A percentile compares a stretch with the other conserved stretches of the same genome.
These are phyloP conservation scores for Ernsta delagoae DNA, from an alignment of 2,888 invertebrate species.

Conservation along the genomic window DNA sequence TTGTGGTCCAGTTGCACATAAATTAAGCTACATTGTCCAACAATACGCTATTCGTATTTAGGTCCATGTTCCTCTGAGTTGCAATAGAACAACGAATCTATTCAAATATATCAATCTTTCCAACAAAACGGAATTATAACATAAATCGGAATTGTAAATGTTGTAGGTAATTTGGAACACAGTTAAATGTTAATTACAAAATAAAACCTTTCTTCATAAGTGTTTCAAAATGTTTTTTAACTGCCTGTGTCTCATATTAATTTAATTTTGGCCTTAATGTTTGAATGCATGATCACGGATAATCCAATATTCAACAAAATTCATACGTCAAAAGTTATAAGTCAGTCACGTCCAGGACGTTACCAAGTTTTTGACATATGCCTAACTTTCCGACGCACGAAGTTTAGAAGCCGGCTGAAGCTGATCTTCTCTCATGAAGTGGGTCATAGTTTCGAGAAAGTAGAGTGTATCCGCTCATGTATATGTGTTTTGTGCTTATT, in stretches of 20 bases:
- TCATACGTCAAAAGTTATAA: conserved; percentile 6
- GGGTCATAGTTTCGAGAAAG: conserved; percentile 12
- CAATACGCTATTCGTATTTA: conserved; percentile 1
- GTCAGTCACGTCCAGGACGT: conserved; percentile 18
- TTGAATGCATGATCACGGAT: neutral
- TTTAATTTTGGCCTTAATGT: no score
- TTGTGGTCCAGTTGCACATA: conserved; percentile 44
- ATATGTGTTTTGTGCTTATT: neutral
- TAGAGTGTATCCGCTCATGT: neutral
- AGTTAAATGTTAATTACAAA: no score
- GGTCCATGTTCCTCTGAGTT: neutral
- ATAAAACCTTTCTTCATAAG: no score
- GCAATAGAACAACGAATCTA: neutral
- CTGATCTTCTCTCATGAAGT: conserved; percentile 12
- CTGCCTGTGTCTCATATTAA: no score
- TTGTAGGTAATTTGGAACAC: no score
- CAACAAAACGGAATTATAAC: neutral
- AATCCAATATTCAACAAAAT: neutral
- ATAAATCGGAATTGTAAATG: no score
- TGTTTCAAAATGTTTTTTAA: no score
- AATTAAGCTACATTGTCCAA: conserved; percentile 46
- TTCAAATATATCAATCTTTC: neutral
- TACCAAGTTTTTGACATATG: conserved; percentile 27
- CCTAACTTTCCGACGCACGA: conserved; percentile 13
- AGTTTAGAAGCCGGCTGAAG: conserved; percentile 11